Conservation (phyloP, 2,888 invertebrate species). For the Oscheius sp. region DNA sequence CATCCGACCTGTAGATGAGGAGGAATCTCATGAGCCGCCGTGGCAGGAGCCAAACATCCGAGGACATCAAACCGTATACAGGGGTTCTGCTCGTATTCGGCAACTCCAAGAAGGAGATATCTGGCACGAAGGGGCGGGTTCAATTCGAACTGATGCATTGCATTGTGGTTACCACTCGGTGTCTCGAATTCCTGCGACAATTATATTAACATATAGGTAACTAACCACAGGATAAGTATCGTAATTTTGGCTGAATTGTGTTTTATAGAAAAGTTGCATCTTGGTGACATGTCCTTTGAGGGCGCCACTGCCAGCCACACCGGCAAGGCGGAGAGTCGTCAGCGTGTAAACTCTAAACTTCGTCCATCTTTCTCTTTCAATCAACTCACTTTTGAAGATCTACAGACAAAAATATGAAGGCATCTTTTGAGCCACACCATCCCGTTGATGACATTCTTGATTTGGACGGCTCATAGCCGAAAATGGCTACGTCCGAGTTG, state of each 20-base stretch:
- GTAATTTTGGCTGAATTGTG: conserved; percentile 88
- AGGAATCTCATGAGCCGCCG: conserved; percentile 67
- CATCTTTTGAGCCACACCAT: conserved; percentile 83
- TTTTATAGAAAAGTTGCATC: conserved; percentile 95
- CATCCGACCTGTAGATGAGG: conserved; percentile 72
- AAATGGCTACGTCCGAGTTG: conserved; percentile 81
- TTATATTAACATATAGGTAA: conserved; percentile 6
- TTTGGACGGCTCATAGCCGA: conserved; percentile 78
- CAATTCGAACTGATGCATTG: conserved; percentile 92
- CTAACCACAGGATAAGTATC: conserved; percentile 89
- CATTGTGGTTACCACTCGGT: conserved; percentile 83
- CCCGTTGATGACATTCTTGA: conserved; percentile 71
- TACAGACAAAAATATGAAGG: conserved; percentile 93
- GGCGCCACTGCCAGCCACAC: conserved; percentile 70
- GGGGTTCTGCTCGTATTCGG: conserved; percentile 95
- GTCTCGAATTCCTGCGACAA: conserved; percentile 77
- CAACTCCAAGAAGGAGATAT: conserved; percentile 92
- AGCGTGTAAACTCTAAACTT: conserved; percentile 81
- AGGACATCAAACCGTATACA: conserved; percentile 94
- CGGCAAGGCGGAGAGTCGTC: conserved; percentile 71
- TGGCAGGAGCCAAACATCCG: conserved; percentile 83
- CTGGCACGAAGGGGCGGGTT: conserved; percentile 93
- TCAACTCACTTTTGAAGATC: conserved; percentile 83
- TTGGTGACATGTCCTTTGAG: conserved; percentile 88
- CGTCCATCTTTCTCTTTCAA: neutral